These are phyloP conservation scores for Hippocampus abdominalis DNA, from an alignment of 2,113 vertebrate species.

Conservation along the genomic window DNA sequence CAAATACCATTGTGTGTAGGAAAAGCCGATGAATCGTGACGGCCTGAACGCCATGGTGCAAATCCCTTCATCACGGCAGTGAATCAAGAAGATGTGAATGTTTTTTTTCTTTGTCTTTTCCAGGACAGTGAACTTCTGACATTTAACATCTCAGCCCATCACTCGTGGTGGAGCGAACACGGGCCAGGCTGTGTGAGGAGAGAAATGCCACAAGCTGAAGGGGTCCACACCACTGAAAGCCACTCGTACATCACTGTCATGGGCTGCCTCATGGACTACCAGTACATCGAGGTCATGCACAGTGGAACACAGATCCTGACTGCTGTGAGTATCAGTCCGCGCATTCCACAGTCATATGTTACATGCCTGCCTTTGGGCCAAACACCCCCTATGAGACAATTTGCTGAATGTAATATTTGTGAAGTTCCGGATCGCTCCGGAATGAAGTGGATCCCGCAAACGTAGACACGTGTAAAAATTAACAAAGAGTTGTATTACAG, in stretches of 20 bases:
- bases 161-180: constrained; percentile 88
- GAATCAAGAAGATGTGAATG: neutral
- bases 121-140: constrained; percentile 86
- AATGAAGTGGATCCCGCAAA: too few relatives aligned
- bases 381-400: too few relatives aligned
- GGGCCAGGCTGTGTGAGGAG: constrained; percentile 79
- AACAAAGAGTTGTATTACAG: too few relatives aligned
- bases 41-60: neutral
- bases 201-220: constrained; percentile 67
- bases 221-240: constrained; percentile 68
- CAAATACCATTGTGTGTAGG: too few relatives aligned
- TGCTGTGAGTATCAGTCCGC: constrained; percentile 72
- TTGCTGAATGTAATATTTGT: too few relatives aligned
- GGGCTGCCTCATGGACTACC: constrained; percentile 81
- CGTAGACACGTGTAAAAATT: too few relatives aligned
- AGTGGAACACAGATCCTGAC: constrained; percentile 83
- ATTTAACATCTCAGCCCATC: constrained; percentile 85
- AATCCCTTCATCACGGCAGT: neutral
- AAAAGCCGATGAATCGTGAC: too few relatives aligned
- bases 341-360: neutral
- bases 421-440: too few relatives aligned
- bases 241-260: constrained; percentile 82
- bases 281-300: constrained; percentile 86
- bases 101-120: constrained; percentile 9
- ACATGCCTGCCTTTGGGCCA: too few relatives aligned